These are phyloP conservation scores for Acanthis flammea DNA, from an alignment of 2,797 vertebrate genomes.

Conservation along the genomic window DNA sequence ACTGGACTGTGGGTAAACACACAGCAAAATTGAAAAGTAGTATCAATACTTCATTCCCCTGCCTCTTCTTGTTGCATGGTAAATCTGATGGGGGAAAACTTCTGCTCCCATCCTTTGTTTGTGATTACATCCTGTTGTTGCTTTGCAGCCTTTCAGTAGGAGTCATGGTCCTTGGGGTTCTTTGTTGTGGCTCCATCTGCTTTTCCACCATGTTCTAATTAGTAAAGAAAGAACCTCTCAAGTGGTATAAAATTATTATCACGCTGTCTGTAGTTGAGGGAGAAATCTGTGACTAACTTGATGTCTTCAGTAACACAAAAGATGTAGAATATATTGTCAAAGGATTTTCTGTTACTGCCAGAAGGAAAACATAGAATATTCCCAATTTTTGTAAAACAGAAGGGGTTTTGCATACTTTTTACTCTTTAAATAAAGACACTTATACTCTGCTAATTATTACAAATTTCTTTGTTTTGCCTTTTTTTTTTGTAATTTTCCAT, in stretches of 20 bases:
- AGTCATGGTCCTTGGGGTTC: background rate
- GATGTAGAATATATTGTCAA: constrained; percentile 66
- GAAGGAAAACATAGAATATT: constrained; percentile 64
- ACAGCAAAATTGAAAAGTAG: background rate
- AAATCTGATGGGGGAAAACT: background rate
- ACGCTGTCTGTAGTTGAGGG: constrained; percentile 21
- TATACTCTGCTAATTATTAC: constrained; percentile 76
- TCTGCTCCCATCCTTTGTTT: background rate
- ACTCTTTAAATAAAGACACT: constrained; percentile 80
- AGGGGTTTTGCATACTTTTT: constrained; percentile 80
- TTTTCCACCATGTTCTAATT: constrained; percentile 14
- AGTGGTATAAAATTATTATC: constrained; percentile 43
- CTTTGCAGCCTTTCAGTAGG: constrained; percentile 7
- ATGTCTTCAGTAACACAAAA: constrained; percentile 67
- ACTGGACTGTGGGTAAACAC: background rate
- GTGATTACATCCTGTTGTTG: constrained; percentile 1
- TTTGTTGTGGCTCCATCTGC: constrained; percentile 7
- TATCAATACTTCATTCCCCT: background rate
- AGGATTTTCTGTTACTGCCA: constrained; percentile 65
- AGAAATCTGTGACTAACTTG: constrained; percentile 69
- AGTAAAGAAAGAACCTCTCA: constrained; percentile 55
- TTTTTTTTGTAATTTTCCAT: constrained; percentile 76
- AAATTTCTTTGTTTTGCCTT: constrained; percentile 70
- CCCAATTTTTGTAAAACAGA: constrained; percentile 75
- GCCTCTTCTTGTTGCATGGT: background rate